These are phyloP conservation scores for Gadopsis bispinosus DNA, from an alignment of 2,797 vertebrate species.

Conservation along the genomic window DNA sequence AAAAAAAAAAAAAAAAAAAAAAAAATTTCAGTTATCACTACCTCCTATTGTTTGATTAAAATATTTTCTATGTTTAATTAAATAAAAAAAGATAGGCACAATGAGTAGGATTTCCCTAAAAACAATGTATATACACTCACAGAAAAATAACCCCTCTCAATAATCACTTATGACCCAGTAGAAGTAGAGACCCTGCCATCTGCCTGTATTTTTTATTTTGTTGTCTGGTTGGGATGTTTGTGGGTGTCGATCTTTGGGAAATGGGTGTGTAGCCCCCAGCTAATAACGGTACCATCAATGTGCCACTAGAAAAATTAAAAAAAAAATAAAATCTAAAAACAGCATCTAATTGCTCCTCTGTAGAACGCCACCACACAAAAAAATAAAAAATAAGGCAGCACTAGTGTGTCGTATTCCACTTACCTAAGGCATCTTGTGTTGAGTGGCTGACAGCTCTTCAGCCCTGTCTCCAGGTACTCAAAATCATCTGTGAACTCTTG, in stretches of 20 bases:
- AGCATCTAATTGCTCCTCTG: not conserved
- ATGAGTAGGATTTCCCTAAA: no score
- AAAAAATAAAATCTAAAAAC: not conserved
- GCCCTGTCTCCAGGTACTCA: constrained; percentile 97
- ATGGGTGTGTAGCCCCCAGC: no score
- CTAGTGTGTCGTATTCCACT: constrained; percentile 34
- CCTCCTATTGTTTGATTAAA: not conserved
- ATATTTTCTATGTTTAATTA: not conserved
- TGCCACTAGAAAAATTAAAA: not conserved
- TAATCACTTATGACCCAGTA: no score
- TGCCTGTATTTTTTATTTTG: no score
- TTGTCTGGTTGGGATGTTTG: no score
- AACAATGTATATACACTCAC: no score
- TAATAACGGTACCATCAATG: not conserved
- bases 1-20: constrained; percentile 11
- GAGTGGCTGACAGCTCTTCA: constrained; percentile 98
- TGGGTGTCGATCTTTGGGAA: no score
- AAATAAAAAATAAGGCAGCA: not conserved
- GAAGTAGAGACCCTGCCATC: no score
- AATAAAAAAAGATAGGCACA: not conserved
- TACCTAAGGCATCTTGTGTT: constrained; percentile 99
- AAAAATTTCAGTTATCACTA: no score
- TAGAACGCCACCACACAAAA: not conserved
- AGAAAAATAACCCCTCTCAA: no score
- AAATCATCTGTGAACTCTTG: constrained; percentile 99